phyloP scores from a whole-genome alignment of 2,888 invertebrate species.

The Noctua janthe region DNA sequence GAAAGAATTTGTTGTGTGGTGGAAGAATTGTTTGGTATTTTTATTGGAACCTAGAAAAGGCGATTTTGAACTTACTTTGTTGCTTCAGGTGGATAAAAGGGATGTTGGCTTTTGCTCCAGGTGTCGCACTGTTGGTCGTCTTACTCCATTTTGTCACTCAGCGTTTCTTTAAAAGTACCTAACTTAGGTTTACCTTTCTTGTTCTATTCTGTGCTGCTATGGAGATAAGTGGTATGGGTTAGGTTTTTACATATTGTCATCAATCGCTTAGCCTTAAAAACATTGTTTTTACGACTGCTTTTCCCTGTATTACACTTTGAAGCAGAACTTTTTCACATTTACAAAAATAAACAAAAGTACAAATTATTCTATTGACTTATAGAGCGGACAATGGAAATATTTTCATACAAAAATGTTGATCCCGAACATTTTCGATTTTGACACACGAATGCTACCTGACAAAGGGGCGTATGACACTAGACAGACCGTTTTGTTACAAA shows the following conservation, averaged over 20 bases:
- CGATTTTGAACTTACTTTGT: not conserved
- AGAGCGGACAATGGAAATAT: no score
- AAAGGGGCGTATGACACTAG: no score
- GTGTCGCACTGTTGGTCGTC: not conserved
- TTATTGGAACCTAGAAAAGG: not conserved
- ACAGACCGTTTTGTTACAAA: no score
- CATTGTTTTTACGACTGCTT: not conserved
- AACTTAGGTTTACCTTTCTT: not conserved
- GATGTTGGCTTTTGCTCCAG: not conserved
- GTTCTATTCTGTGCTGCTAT: not conserved
- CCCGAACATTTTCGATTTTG: no score
- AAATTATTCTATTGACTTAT: no score
- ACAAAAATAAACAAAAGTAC: no score
- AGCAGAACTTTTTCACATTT: not conserved
- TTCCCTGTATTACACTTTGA: not conserved
- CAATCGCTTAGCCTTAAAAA: not conserved
- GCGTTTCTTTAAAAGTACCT: not conserved
- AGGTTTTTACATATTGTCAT: not conserved
- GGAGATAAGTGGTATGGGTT: not conserved
- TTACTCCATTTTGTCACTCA: not conserved
- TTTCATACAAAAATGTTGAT: no score
- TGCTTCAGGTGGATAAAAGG: no score
- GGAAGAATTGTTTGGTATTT: not conserved
- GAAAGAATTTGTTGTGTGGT: conserved; percentile 14
- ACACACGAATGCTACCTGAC: no score